These are phyloP conservation scores for Encarsia formosa DNA, from an alignment of 2,888 invertebrate genomes.

Conservation along the genomic window DNA sequence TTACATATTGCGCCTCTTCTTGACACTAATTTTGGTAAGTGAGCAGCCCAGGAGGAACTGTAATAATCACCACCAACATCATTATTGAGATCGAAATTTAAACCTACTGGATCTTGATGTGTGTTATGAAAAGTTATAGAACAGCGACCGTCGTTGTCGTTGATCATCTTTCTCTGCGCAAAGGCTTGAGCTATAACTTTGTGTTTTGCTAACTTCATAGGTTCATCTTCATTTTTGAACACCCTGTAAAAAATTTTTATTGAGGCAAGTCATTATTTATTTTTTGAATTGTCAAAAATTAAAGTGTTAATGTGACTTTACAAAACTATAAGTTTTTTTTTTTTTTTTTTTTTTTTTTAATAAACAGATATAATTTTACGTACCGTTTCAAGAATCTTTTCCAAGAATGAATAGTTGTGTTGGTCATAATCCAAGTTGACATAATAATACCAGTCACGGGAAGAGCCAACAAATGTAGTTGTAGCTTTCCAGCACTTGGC, in stretches of 20 bases:
- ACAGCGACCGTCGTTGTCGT: conserved; percentile 76
- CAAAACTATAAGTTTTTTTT: too few relatives aligned
- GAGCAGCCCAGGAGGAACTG: conserved; percentile 89
- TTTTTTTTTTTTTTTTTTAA: too few relatives aligned
- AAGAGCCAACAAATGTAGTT: conserved; percentile 75
- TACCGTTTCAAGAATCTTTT: conserved; percentile 78
- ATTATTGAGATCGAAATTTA: conserved; percentile 70
- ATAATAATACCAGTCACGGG: conserved; percentile 83
- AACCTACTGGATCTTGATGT: conserved; percentile 85
- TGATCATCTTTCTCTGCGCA: conserved; percentile 79
- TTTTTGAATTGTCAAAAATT: too few relatives aligned
- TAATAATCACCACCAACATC: conserved; percentile 78
- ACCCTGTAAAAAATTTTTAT: too few relatives aligned
- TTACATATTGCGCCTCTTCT: conserved; percentile 78
- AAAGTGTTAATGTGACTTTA: too few relatives aligned
- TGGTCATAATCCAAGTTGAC: conserved; percentile 94
- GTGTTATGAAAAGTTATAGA: conserved; percentile 84
- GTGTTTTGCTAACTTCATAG: conserved; percentile 76
- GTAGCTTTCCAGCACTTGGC: conserved; percentile 78
- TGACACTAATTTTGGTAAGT: conserved; percentile 79
- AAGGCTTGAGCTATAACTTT: conserved; percentile 89
- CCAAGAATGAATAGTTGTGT: conserved; percentile 81
- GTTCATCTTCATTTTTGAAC: conserved; percentile 67
- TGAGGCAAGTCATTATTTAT: too few relatives aligned
- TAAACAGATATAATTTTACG: conserved; percentile 26